Evolutionary conservation across 2,113 vertebrate species (phyloP), one percentile per base, ranked within the genome.

Genomic region (Tapirus terrestris): DNA sequence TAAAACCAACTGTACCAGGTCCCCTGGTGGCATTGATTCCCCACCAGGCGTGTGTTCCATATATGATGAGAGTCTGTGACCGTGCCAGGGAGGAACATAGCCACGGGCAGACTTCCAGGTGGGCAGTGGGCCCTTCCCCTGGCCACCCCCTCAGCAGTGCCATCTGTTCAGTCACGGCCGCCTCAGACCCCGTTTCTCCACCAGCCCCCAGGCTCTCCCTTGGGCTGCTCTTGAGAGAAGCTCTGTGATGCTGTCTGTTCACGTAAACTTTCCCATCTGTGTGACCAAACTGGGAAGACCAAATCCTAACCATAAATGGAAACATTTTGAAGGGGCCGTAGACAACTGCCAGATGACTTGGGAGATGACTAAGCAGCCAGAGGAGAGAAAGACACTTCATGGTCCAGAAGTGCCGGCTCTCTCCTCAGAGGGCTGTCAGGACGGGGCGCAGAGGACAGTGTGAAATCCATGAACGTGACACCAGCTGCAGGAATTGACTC

Each of bases 241-340:
- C 58, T 60, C 45, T 1, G 0, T 0, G n/a, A 16, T 1, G 65
- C 58, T 1, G 18, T 70, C 82, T 60, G 88, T 27, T 58, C 43
- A 1, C 29, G 75, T 89, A 92, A 96, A 77, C n/a, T 36, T 93
- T 98, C 96, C 98, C 98, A 95, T 96, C 96, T 98, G 72, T 23
- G 79, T 31, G 53, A 80, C 0, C 85, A 45, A 88, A 73, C 94
- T 29, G 33, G 87, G 96, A 96, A 97, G 96, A 83, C 53, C 43
- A 94, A 83, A 65, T 93, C 82, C 88, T 94, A 67, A 91, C 99
- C 99, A 98, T 99, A 99, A 98, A 99, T 98, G 98, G 99, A 98
- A 98, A 92, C 39, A 0, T 96, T 96, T 95, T 2, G 68, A 83
- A 96, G 96, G 94, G 89, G 65, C 91, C 86, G 23, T 83, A 39